Percentiles rank a stretch among this genome's conserved stretches.
phyloP scores from a whole-genome alignment of 2,113 vertebrate species.

The Dissostichus mawsoni region DNA sequence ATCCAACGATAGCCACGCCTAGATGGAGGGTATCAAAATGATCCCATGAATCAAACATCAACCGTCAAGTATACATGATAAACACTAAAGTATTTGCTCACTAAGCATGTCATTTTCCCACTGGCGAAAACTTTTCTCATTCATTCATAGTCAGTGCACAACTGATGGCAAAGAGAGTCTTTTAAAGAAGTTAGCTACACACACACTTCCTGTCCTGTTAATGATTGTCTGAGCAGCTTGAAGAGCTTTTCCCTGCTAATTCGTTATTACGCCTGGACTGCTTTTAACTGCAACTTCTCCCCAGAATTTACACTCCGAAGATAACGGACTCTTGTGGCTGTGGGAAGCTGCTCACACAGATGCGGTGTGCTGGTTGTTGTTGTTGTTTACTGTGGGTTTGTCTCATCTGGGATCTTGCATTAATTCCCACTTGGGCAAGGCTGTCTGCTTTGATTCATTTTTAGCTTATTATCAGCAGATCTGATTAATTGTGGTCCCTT shows the following conservation, averaged over 20 bases:
- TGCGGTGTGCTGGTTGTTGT: constrained; percentile 27
- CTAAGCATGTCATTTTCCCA: constrained; percentile 35
- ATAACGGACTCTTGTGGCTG: constrained; percentile 62
- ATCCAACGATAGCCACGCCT: too few species aligned
- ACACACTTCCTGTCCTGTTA: constrained; percentile 29
- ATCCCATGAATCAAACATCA: neutral
- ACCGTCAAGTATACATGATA: constrained; percentile 6
- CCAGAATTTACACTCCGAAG: constrained; percentile 54
- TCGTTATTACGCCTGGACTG: constrained; percentile 63
- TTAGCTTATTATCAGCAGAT: constrained; percentile 20
- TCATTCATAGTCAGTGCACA: constrained; percentile 53
- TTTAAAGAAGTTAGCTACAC: constrained; percentile 8
- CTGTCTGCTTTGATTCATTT: constrained; percentile 34
- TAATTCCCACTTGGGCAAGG: constrained; percentile 33
- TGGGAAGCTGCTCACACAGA: constrained; percentile 41
- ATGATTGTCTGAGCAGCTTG: constrained; percentile 64
- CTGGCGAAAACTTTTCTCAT: constrained; percentile 19
- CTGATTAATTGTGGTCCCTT: constrained; percentile 24
- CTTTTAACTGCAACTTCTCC: constrained; percentile 57
- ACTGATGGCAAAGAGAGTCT: constrained; percentile 26
- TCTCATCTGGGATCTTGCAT: constrained; percentile 41
- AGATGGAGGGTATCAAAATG: neutral
- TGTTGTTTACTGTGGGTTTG: constrained; percentile 52
- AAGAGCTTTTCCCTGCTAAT: constrained; percentile 66
- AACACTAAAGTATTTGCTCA: constrained; percentile 27